These are phyloP conservation scores for Apaloderma vittatum DNA, from an alignment of 2,113 vertebrate genomes.

Conservation along the genomic window DNA sequence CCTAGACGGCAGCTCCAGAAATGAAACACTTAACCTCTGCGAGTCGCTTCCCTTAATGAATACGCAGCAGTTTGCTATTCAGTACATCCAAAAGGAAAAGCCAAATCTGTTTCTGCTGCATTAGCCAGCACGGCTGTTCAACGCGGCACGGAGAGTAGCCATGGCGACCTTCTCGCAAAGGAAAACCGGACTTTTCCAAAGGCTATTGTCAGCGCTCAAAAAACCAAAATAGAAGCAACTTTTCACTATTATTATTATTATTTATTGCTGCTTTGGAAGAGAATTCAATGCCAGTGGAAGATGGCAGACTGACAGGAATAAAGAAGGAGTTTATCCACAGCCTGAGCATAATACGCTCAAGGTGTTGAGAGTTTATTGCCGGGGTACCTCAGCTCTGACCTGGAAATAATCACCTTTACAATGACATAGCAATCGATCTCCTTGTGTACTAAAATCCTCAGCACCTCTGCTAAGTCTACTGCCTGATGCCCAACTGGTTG, in stretches of 20 bases:
- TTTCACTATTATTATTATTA: not conserved
- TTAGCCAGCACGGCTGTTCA: conserved; percentile 26
- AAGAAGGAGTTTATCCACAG: not conserved
- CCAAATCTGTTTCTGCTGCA: conserved; percentile 48
- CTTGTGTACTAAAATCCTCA: not conserved
- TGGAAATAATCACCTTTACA: not conserved
- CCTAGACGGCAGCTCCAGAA: conserved; percentile 11
- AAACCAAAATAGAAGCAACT: not conserved
- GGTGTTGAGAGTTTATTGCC: not conserved
- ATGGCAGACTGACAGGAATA: not conserved
- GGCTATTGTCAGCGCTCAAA: not conserved
- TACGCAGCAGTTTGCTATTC: conserved; percentile 19
- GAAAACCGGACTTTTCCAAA: conserved; percentile 9
- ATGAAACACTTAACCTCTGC: conserved; percentile 65
- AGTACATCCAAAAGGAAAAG: conserved; percentile 25
- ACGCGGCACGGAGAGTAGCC: conserved; percentile 12
- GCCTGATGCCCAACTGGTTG: not conserved
- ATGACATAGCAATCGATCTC: not conserved
- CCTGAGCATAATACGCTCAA: too few relatives aligned
- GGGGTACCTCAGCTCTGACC: not conserved
- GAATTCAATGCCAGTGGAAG: not conserved
- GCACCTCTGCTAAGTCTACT: not conserved
- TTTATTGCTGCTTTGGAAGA: not conserved
- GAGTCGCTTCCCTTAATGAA: conserved; percentile 48
- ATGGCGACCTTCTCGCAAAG: not conserved